Evolutionary conservation across 2,797 vertebrate species (phyloP).

Genomic region (Sparidentex hasta): DNA sequence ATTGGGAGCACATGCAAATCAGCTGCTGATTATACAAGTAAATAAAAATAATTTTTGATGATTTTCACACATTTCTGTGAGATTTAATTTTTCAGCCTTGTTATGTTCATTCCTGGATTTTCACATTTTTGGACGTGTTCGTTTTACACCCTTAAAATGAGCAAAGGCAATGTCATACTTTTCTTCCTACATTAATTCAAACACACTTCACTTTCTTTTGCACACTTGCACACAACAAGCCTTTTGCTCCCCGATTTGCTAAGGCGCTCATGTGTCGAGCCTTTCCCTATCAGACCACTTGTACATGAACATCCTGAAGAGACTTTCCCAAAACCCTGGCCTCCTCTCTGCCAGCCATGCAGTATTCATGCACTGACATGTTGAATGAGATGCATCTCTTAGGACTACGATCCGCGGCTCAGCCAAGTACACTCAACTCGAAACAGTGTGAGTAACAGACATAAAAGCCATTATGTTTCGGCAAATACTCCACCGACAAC

Average conservation of each 20-base stretch:
- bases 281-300: slow-evolving; percentile 35
- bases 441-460: slow-evolving; percentile 53
- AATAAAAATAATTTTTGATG: not conserved
- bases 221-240: not conserved
- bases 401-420: slow-evolving; percentile 44
- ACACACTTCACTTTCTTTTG: not conserved
- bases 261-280: slow-evolving; percentile 27
- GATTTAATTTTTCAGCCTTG: not conserved
- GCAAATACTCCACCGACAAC: slow-evolving; percentile 43
- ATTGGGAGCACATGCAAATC: not conserved
- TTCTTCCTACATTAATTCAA: not conserved
- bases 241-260: slow-evolving; percentile 20
- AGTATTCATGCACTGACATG: slow-evolving; percentile 65
- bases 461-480: slow-evolving; percentile 61
- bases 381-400: slow-evolving; percentile 57
- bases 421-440: slow-evolving; percentile 47
- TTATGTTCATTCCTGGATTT: not conserved
- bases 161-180: not conserved
- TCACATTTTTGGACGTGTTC: not conserved
- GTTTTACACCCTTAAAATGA: not conserved
- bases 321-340: slow-evolving; percentile 35
- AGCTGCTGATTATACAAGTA: not conserved
- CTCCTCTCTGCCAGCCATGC: slow-evolving; percentile 40
- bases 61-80: not conserved
- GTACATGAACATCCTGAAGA: slow-evolving; percentile 37